Percentiles rank a stretch among this genome's conserved stretches.
Evolutionary conservation across 2,113 vertebrate species (phyloP).

Genomic region (Phrynosoma blainvillii): DNA sequence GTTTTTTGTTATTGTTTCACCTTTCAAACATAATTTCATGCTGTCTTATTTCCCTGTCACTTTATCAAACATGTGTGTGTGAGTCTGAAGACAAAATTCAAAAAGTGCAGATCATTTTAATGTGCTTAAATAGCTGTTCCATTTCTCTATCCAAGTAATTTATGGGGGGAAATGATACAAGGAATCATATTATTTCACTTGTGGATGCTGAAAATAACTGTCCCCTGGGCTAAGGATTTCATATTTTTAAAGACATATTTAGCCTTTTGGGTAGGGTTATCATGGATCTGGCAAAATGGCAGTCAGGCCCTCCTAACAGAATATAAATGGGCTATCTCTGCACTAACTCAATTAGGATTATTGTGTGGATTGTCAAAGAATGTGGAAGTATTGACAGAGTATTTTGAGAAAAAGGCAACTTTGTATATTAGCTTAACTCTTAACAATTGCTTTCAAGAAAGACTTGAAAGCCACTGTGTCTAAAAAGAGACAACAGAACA

Average conservation of each 20-base stretch:
- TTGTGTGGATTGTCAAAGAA: background rate
- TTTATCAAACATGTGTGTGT: no score
- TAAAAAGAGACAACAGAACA: conserved; percentile 32
- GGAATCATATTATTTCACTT: background rate
- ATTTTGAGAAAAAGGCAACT: background rate
- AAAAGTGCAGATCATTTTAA: no score
- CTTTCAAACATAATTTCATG: no score
- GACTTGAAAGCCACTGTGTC: background rate
- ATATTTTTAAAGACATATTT: background rate
- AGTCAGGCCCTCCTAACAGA: background rate
- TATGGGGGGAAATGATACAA: background rate
- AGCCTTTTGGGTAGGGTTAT: background rate
- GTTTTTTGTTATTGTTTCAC: no score
- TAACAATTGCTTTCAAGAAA: background rate
- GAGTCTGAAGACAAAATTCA: no score
- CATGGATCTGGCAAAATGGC: background rate
- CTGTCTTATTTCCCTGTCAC: no score
- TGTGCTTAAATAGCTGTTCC: no score
- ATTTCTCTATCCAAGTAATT: no score
- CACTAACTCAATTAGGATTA: background rate
- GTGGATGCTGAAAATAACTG: background rate
- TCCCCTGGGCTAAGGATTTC: background rate
- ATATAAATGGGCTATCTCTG: no score
- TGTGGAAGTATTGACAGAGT: background rate
- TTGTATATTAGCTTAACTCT: conserved; percentile 1